Base-by-base conservation (phyloP, 2,797 vertebrate genomes). In the Hemitrygon akajei region DNA sequence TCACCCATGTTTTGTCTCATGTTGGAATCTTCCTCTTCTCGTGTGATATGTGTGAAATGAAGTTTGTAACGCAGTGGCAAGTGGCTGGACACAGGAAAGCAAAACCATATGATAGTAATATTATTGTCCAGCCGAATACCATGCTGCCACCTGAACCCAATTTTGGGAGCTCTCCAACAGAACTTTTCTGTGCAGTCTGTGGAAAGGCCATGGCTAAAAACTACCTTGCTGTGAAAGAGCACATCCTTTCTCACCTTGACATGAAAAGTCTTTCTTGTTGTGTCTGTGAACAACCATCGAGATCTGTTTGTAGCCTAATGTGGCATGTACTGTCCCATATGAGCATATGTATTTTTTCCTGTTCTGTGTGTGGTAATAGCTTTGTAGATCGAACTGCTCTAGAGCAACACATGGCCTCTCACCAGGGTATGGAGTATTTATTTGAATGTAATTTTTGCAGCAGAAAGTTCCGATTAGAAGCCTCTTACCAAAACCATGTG, bases 311-410 rank as follows among this genome's bases (percentile, higher is more conserved):
- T 96, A 96, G 98, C 94, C 97, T 99, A 94, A 96, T 99, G 96
- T 99, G 98, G 98, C 99, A 99, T 95, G 81, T 97, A 0, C 97
- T 99, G 63, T 95, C 97, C 27, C 99, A 99, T 95, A 95, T 99
- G 73, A 97, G 97, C 0, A 92, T 99, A 95, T 97, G 98, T 0
- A 96, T 99, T 93, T 98, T 98, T 96, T 97, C 97, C 95, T 99
- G 99, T 96, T 98, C 98, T 0, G 97, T 98, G 63, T 99, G 99
- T 0, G 97, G 97, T 93, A 97, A 95, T 95, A 98, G 98, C 96
- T 99, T 99, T 27, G 96, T 97, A 94, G 97, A 98, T 89, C 96
- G 96, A 94, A 97, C 96, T 69, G 96, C 97, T 27, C 94, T 97
- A 69, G 97, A 97, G 95, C 97, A 97, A 94, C 99, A 99, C 94